phyloP scores from a whole-genome alignment of 2,797 vertebrate genomes.

The Myiotriccus ornatus region DNA sequence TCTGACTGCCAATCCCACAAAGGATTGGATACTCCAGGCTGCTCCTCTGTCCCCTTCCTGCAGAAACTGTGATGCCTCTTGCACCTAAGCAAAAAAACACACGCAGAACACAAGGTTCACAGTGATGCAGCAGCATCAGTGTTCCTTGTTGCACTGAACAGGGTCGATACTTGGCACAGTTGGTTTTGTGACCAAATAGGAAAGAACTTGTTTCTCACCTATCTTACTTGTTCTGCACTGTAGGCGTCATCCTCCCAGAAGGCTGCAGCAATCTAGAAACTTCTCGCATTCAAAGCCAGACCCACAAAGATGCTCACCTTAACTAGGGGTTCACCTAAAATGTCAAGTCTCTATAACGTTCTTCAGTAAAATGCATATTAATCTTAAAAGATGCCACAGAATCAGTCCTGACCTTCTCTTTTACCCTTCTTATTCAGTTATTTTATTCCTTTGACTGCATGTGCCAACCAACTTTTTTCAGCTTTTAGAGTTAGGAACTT shows the following conservation, averaged over 20 bases:
- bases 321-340: background rate
- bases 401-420: background rate
- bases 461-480: background rate
- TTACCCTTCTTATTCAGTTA: background rate
- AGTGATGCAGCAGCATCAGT: background rate
- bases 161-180: background rate
- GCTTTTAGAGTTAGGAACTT: background rate
- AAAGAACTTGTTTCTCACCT: background rate
- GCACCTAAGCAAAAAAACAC: background rate
- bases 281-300: background rate
- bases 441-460: background rate
- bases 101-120: background rate
- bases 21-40: background rate
- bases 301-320: background rate
- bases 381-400: background rate
- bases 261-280: background rate
- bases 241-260: background rate
- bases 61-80: background rate
- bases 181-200: background rate
- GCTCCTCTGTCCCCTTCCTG: background rate
- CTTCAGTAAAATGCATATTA: background rate
- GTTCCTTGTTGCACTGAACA: background rate
- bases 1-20: background rate
- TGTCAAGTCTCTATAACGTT: background rate
- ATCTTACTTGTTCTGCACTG: background rate